phyloP scores from a whole-genome alignment of 2,113 vertebrate species.

The Psittacula cyanocephala region DNA sequence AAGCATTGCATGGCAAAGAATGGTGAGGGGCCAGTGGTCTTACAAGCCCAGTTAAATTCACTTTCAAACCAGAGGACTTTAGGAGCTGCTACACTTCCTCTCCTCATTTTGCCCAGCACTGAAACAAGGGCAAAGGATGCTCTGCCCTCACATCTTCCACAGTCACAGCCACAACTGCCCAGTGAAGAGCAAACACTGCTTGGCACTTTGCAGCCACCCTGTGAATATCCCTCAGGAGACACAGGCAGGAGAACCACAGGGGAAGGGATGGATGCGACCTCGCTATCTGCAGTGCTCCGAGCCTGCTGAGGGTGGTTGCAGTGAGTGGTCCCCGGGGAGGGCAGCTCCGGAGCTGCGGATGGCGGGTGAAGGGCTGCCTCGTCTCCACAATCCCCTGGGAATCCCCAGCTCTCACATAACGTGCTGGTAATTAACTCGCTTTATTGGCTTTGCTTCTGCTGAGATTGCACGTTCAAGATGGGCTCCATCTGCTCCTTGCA shows the following conservation, averaged over 20 bases:
- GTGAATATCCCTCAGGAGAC: accelerated
- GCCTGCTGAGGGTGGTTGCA: accelerated
- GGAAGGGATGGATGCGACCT: neutral
- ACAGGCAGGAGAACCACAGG: neutral
- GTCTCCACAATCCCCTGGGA: neutral
- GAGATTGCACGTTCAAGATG: constrained; percentile 63
- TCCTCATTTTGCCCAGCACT: neutral
- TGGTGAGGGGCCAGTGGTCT: neutral
- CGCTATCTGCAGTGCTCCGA: neutral
- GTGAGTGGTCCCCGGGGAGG: accelerated
- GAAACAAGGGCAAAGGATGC: neutral
- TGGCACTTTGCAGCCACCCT: neutral
- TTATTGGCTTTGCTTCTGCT: constrained; percentile 73
- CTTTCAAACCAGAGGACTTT: neutral
- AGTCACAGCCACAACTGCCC: neutral
- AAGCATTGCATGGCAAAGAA: neutral
- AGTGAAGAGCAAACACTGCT: neutral
- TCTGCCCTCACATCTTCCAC: neutral
- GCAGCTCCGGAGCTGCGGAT: neutral
- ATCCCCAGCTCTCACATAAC: neutral
- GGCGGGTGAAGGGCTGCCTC: neutral
- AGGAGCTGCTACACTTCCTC: neutral
- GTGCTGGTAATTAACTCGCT: constrained; percentile 71
- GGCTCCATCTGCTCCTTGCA: constrained; percentile 53
- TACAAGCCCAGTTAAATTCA: neutral